Conservation (phyloP, 2,888 invertebrate genomes). For the Phyllotreta striolata region DNA sequence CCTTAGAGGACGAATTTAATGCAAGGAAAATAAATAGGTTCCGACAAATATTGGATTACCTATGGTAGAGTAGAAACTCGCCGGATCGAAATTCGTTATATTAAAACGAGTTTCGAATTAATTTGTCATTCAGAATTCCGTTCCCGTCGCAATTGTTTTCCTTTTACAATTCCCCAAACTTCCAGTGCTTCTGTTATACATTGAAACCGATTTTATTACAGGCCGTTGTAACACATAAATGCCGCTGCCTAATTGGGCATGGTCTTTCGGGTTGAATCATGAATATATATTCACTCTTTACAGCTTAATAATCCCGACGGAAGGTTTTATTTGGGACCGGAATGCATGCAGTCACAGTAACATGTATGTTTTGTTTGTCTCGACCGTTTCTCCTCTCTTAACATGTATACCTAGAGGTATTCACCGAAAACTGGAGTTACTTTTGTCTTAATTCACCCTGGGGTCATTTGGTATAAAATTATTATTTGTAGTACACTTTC, state of each 20-base stretch:
- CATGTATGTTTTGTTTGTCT: conserved; percentile 15
- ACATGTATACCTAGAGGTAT: too few relatives aligned
- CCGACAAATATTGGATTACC: neutral
- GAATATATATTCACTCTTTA: conserved; percentile 25
- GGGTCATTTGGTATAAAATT: too few relatives aligned
- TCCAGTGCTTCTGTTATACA: conserved; percentile 12
- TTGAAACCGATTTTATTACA: conserved; percentile 23
- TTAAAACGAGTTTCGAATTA: neutral
- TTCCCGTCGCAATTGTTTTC: conserved; percentile 5
- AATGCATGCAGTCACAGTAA: conserved; percentile 15
- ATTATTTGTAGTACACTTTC: too few relatives aligned
- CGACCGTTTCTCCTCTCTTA: neutral
- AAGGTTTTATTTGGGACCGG: conserved; percentile 26
- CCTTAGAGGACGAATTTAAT: conserved; percentile 23
- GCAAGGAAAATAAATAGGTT: conserved; percentile 8
- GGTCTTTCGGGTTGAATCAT: conserved; percentile 21
- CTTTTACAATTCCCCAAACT: conserved; percentile 6
- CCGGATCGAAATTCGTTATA: too few relatives aligned
- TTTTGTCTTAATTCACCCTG: too few relatives aligned
- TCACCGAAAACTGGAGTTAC: too few relatives aligned
- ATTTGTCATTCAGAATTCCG: conserved; percentile 2
- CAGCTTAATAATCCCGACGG: conserved; percentile 21
- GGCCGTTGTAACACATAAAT: conserved; percentile 18
- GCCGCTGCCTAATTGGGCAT: conserved; percentile 22
- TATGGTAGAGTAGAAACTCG: too few relatives aligned